These are phyloP conservation scores for Esperia sulphurella DNA, from an alignment of 2,888 invertebrate species.

Conservation along the genomic window DNA sequence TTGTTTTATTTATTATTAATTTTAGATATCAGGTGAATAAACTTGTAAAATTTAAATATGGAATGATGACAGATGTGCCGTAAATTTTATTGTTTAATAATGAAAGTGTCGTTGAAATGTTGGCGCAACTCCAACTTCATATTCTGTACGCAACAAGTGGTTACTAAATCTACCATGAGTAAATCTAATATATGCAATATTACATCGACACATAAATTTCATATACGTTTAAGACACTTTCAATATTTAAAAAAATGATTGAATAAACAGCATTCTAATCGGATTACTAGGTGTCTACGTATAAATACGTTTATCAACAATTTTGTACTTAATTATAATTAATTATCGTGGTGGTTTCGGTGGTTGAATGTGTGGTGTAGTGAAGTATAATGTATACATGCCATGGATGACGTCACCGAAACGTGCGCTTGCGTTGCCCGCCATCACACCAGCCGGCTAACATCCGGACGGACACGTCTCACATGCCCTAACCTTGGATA, in stretches of 20 bases:
- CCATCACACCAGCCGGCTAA: conserved; percentile 6
- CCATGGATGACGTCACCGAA: conserved; percentile 9
- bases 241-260: no score
- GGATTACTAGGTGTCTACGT: no score
- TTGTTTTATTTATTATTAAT: background rate
- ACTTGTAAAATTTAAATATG: conserved; percentile 39
- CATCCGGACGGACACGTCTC: conserved; percentile 10
- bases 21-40: conserved; percentile 40
- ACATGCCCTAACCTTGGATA: conserved; percentile 10
- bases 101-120: conserved; percentile 36
- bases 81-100: conserved; percentile 20
- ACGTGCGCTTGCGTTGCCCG: conserved; percentile 6
- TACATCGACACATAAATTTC: no score
- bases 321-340: no score
- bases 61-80: conserved; percentile 32
- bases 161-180: no score
- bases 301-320: no score
- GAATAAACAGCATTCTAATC: no score
- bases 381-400: conserved; percentile 1
- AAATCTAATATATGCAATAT: no score
- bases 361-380: background rate
- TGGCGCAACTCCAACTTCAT: conserved; percentile 33
- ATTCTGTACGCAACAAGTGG: background rate
- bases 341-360: no score
- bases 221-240: no score